phyloP scores from a whole-genome alignment of 2,888 invertebrate species.

The Hyposoter dolosus region DNA sequence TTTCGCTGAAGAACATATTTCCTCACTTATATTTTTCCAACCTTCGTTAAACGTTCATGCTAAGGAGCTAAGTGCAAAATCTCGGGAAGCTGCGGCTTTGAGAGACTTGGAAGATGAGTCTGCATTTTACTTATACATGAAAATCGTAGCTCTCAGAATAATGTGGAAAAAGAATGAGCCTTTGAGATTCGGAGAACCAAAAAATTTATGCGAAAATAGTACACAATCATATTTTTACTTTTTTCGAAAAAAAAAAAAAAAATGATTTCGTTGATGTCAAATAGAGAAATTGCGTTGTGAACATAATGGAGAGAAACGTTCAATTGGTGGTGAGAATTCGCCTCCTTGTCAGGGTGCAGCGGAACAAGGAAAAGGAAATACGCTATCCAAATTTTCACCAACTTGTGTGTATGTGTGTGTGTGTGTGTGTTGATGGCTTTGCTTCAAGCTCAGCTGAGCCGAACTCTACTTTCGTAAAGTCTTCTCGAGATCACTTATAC shows the following conservation, averaged over 20 bases:
- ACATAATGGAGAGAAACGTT: neutral
- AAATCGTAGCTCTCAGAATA: conserved; percentile 72
- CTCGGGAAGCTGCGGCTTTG: conserved; percentile 21
- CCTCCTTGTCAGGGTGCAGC: neutral
- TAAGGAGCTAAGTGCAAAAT: conserved; percentile 13
- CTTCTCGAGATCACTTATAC: conserved; percentile 29
- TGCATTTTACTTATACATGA: conserved; percentile 47
- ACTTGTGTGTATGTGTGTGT: neutral
- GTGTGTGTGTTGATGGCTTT: neutral
- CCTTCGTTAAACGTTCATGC: neutral
- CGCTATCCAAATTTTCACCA: neutral
- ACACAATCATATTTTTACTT: too few species aligned
- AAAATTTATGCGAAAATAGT: conserved; percentile 13
- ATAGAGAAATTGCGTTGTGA: too few species aligned
- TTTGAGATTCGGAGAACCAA: conserved; percentile 59
- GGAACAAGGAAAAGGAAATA: neutral
- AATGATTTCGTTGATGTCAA: too few species aligned
- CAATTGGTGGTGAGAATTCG: neutral
- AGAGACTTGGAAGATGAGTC: conserved; percentile 9
- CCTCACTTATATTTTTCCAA: neutral
- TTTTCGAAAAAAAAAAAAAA: neutral
- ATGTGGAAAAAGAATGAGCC: conserved; percentile 10
- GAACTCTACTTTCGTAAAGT: conserved; percentile 36
- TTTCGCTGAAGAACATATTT: neutral
- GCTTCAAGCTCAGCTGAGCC: conserved; percentile 44